Conservation (phyloP, 1,140 invertebrate species). For the Platyura marginata region DNA sequence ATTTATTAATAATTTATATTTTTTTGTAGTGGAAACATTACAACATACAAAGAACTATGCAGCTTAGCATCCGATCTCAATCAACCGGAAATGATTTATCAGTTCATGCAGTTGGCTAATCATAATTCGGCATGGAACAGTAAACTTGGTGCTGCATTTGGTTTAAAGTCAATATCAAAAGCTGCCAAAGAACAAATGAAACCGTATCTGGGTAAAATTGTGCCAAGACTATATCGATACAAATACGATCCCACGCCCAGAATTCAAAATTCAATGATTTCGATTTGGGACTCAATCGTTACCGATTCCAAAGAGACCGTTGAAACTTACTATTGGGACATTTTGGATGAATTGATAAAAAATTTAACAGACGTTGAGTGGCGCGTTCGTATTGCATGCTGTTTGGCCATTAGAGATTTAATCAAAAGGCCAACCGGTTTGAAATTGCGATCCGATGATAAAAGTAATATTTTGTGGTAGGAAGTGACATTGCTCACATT, state of each 20-base stretch:
- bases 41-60: constrained; percentile 87
- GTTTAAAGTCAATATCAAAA: constrained; percentile 66
- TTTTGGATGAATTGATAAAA: constrained; percentile 56
- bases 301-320: constrained; percentile 71
- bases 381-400: constrained; percentile 79
- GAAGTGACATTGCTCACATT: not conserved
- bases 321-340: constrained; percentile 74
- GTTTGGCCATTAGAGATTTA: constrained; percentile 68
- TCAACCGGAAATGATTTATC: constrained; percentile 85
- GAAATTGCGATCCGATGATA: constrained; percentile 14
- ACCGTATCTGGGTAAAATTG: constrained; percentile 62
- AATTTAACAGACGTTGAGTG: constrained; percentile 74
- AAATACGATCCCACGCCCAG: constrained; percentile 81
- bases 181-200: constrained; percentile 66
- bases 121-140: constrained; percentile 89
- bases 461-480: constrained; percentile 1
- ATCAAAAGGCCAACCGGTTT: constrained; percentile 34
- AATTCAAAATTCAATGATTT: constrained; percentile 78
- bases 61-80: constrained; percentile 83
- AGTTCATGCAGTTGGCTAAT: constrained; percentile 89
- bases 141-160: constrained; percentile 81
- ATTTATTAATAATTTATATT: not conserved
- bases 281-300: constrained; percentile 81
- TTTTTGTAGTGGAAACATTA: constrained; percentile 49
- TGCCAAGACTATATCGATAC: constrained; percentile 76